Base-by-base conservation (phyloP, 2,113 vertebrate genomes). In the Puffinus mauretanicus region DNA sequence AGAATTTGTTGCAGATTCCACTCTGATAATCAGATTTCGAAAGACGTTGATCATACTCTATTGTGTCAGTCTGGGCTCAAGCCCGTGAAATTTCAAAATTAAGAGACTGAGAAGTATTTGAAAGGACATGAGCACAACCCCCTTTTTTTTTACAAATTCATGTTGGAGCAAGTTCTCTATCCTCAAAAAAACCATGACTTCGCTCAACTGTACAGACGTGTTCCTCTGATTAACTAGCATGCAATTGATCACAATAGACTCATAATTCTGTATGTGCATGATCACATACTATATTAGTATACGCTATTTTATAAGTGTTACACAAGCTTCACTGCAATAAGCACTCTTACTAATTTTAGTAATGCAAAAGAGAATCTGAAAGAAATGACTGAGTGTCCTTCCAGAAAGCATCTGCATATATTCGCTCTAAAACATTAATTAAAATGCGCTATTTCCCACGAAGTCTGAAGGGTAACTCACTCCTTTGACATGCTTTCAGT, bases 301-400 rank as follows among this genome's bases (percentile, higher is more conserved):
- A n/a, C 4, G 16, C 2, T 4, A 26, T 66, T 64, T 47, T 32
- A 32, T 6, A 30, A 70, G 32, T 16, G 3, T 10, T 44, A 40
- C 16, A 76, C 32, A 72, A 60, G 16, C 13, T 52, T 60, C 44
- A 24, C 38, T 75, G 30, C 20, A 61, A 20, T 24, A 40, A 72
- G 17, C 15, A 66, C 13, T 62, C 67, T 44, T 36, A 38, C 12
- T 80, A 52, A 80, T 30, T 61, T 66, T 40, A 88, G 76, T 27
- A 57, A 5, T 42, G 38, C 17, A 95, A 94, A 96, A 93, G 54
- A 58, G n/a, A 76, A 93, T 34, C 44, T 81, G 82, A 94, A 94
- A 86, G 76, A 91, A 92, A 69, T 75, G 77, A 94, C 66, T 70
- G 49, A 71, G 30, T 57, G 18, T 6, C 34, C 65, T 83, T 52